A percentile compares a stretch with the other conserved stretches of the same genome.
phyloP scores from a whole-genome alignment of 1,140 invertebrate species.

The Lepeophtheirus salmonis region DNA sequence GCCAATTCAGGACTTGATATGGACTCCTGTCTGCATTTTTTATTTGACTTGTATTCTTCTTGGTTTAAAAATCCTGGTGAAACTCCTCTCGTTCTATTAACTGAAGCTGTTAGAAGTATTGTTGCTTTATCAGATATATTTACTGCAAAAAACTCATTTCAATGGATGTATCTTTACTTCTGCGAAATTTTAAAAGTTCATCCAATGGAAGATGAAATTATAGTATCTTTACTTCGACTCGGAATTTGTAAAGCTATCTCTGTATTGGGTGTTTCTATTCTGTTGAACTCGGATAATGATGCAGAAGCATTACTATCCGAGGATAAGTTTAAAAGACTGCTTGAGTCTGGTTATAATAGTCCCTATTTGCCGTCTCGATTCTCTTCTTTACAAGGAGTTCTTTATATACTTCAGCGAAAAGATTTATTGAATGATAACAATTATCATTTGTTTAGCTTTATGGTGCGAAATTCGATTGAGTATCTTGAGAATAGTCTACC shows the following conservation, averaged over 20 bases:
- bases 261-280: constrained; percentile 34
- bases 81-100: constrained; percentile 38
- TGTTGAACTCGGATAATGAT: not conserved
- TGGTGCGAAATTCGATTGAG: constrained; percentile 43
- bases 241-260: constrained; percentile 46
- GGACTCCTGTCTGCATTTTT: constrained; percentile 62
- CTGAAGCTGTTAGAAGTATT: constrained; percentile 45
- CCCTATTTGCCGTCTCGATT: constrained; percentile 43
- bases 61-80: constrained; percentile 39
- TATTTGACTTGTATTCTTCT: constrained; percentile 56
- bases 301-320: constrained; percentile 11
- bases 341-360: constrained; percentile 43
- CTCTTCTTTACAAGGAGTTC: constrained; percentile 46
- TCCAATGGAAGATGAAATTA: constrained; percentile 45
- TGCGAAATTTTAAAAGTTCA: constrained; percentile 41
- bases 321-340: constrained; percentile 40
- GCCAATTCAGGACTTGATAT: constrained; percentile 43
- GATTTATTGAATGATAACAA: constrained; percentile 11
- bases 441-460: constrained; percentile 35
- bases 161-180: constrained; percentile 49
- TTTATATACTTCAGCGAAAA: constrained; percentile 47
- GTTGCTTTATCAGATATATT: constrained; percentile 49
- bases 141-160: constrained; percentile 43
- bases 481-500: constrained; percentile 46
- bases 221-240: constrained; percentile 45